These are phyloP conservation scores for Vanessa atalanta DNA, from an alignment of 1,140 invertebrate species.

Conservation along the genomic window DNA sequence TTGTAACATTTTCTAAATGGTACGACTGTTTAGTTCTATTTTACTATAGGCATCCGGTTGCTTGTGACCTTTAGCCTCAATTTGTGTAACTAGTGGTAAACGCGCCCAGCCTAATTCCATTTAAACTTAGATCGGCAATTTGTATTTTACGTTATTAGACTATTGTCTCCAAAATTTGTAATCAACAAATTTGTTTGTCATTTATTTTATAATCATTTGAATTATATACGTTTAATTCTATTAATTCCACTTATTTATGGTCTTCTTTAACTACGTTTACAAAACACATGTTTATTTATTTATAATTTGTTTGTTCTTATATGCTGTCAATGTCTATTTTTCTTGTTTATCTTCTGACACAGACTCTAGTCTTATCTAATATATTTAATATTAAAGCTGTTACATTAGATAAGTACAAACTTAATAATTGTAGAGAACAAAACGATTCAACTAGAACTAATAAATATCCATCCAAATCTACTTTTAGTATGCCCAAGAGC, in stretches of 20 bases:
- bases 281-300: too few relatives aligned
- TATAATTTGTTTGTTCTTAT: too few relatives aligned
- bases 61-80: constrained; percentile 12
- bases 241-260: too few relatives aligned
- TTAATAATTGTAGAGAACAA: not conserved
- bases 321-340: too few relatives aligned
- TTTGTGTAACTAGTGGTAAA: constrained; percentile 12
- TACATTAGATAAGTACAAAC: not conserved
- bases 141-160: not conserved
- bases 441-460: constrained; percentile 17
- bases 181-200: too few relatives aligned
- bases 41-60: not conserved
- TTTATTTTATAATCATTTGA: too few relatives aligned
- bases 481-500: constrained; percentile 33
- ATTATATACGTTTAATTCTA: too few relatives aligned
- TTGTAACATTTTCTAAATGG: not conserved
- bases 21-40: not conserved
- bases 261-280: too few relatives aligned
- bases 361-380: too few relatives aligned
- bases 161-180: not conserved
- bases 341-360: too few relatives aligned
- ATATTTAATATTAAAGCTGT: too few relatives aligned
- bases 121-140: constrained; percentile 11
- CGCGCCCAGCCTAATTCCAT: constrained; percentile 14
- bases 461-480: constrained; percentile 25